phyloP scores from a whole-genome alignment of 92 coral and sea anemone genomes.

The Porites evermanni region DNA sequence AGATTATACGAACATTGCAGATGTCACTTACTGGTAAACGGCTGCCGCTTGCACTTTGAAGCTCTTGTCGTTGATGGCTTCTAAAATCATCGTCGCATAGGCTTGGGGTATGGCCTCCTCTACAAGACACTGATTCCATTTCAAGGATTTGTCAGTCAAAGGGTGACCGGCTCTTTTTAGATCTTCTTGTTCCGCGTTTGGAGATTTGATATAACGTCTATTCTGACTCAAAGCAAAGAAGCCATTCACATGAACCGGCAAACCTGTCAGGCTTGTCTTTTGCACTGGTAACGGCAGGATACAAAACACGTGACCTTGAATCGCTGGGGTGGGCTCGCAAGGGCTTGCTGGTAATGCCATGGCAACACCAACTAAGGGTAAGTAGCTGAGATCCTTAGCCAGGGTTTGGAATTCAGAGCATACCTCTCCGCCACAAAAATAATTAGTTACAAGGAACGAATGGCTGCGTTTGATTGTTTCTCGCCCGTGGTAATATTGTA shows the following conservation, averaged over 20 bases:
- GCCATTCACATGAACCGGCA: conserved; percentile 54
- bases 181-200: neutral
- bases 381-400: neutral
- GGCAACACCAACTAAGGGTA: neutral
- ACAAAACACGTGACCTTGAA: conserved; percentile 35
- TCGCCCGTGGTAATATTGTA: too few relatives aligned
- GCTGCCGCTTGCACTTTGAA: neutral
- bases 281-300: conserved; percentile 43
- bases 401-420: neutral
- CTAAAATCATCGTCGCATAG: conserved; percentile 10
- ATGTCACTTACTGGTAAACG: neutral
- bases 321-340: neutral
- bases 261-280: conserved; percentile 39
- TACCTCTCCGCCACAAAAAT: neutral
- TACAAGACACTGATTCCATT: conserved; percentile 44
- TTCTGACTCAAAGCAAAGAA: conserved; percentile 54
- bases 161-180: neutral
- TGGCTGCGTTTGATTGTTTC: neutral
- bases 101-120: conserved; percentile 43
- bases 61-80: neutral
- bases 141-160: conserved; percentile 25
- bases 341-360: neutral
- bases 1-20: too few relatives aligned
- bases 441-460: neutral
- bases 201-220: conserved; percentile 26